These are phyloP conservation scores for Epinephelus malabaricus DNA, from an alignment of 2,797 vertebrate genomes.

Conservation along the genomic window DNA sequence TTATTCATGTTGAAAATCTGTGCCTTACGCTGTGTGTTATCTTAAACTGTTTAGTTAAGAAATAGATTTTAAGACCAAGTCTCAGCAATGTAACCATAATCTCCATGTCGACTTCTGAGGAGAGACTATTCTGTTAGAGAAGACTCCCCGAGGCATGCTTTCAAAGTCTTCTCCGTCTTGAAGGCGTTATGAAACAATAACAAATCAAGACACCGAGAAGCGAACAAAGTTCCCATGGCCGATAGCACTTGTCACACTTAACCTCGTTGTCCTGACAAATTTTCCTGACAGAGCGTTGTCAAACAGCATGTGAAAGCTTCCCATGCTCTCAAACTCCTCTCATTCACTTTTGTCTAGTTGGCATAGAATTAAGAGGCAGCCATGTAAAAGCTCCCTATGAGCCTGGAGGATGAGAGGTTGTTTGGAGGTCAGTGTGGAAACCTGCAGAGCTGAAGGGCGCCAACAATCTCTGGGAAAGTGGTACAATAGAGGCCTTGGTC, in stretches of 20 bases:
- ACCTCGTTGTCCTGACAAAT: constrained; percentile 75
- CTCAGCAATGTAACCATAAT: constrained; percentile 55
- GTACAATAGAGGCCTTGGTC: constrained; percentile 65
- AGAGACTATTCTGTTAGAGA: constrained; percentile 54
- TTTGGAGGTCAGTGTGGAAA: constrained; percentile 77
- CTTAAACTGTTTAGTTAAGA: constrained; percentile 74
- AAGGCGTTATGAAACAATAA: constrained; percentile 78
- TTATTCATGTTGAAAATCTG: constrained; percentile 71
- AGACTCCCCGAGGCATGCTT: constrained; percentile 62
- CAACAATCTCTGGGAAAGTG: constrained; percentile 75
- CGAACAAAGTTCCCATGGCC: constrained; percentile 80
- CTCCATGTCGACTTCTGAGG: constrained; percentile 67
- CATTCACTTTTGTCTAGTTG: constrained; percentile 72
- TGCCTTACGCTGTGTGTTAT: constrained; percentile 68
- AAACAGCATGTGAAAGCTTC: constrained; percentile 59
- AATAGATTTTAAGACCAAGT: constrained; percentile 63
- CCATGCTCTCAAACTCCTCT: constrained; percentile 57
- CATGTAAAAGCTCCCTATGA: constrained; percentile 71
- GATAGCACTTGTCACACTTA: constrained; percentile 78
- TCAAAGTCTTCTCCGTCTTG: constrained; percentile 59
- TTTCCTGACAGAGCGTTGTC: constrained; percentile 64
- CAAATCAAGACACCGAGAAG: constrained; percentile 76
- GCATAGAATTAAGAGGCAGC: constrained; percentile 64
- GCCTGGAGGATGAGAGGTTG: constrained; percentile 72
- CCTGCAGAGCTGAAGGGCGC: constrained; percentile 75